These are phyloP conservation scores for human (Homo sapiens) DNA, from an alignment of 2,113 vertebrate species.

Conservation along the genomic window GRCh38 chr4:159634001-159634500, in stretches of 20 bases:
- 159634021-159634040: neutral
- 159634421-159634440: neutral
- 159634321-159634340: neutral
- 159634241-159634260: neutral
- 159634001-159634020: neutral
- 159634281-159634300: neutral
- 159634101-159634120: neutral
- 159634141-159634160: neutral
- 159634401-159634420: neutral
- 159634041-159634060: neutral
- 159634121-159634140: neutral
- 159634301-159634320: neutral
- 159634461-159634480: neutral
- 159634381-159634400: neutral
- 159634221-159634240: neutral
- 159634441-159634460: neutral
- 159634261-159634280: neutral
- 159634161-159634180: neutral
- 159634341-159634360: neutral
- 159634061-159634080: neutral
- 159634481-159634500: neutral
- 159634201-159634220: neutral
- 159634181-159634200: neutral
- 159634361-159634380: neutral
- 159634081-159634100: neutral